Base-by-base conservation (phyloP, 2,888 invertebrate genomes). In the Oscheius sp. region DNA sequence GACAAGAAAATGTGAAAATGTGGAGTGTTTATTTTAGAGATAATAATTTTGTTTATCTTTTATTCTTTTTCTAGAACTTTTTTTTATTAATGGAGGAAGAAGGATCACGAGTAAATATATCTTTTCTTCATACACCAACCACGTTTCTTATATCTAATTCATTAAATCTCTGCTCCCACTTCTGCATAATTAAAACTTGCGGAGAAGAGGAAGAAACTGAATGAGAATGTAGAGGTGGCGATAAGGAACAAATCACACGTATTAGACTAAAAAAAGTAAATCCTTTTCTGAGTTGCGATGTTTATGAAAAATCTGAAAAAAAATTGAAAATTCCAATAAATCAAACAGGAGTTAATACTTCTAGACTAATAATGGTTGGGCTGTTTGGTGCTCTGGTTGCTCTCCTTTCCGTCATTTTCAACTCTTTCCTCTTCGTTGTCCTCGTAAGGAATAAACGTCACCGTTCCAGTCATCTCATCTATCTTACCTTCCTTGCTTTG, bases 351-450 rank as follows among this genome's bases (percentile, higher is more conserved):
- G 36, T 36, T n/a, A n/a, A 32, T 8, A 9, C 22, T 69, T 73
- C 32, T 70, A 73, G 76, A 63, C 56, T 83, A 22, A 45, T 80
- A 28, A 71, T 85, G 33, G 80, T 85, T 24, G 82, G 77, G 12
- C 63, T 82, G 14, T 47, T 82, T 26, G 85, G 85, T 24, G 80
- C 82, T 3, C 50, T 65, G 24, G 71, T 85, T 20, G 78, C 85
- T 6, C 47, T 70, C 6, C 57, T 83, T 47, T 82, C 83, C 6
- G 73, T 83, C 32, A 47, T 80, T 44, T 80, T 82, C 68, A 85
- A 85, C 70, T 68, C 73, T n/a, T 81, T 85, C 49, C 74, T 85
- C 26, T 82, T 84, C 69, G 36, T 72, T 17, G 74, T 85, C 2
- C 71, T 85, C 22, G 63, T 72, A 26, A 51, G 72, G 14, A 80